These are phyloP conservation scores for Gouania willdenowi DNA, from an alignment of 2,797 vertebrate genomes.

Conservation along the genomic window DNA sequence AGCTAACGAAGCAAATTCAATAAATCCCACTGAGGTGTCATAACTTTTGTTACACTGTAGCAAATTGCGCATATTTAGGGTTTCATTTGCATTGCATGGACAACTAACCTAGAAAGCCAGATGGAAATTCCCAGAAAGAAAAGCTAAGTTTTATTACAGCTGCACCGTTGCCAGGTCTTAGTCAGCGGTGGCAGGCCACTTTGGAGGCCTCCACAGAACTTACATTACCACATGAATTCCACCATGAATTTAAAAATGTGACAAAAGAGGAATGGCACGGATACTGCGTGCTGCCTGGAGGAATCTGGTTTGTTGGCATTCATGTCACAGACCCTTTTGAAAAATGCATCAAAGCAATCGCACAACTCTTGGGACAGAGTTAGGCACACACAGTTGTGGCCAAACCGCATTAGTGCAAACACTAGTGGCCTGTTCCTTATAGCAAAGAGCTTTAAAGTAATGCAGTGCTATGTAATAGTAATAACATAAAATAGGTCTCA, in stretches of 20 bases:
- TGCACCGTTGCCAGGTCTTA: conserved; percentile 30
- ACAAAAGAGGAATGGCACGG: conserved; percentile 46
- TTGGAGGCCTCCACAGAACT: conserved; percentile 31
- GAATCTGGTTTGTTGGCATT: conserved; percentile 58
- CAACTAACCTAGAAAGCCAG: conserved; percentile 9
- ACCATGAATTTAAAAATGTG: conserved; percentile 27
- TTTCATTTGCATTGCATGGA: conserved; percentile 11
- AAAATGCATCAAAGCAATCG: conserved; percentile 74
- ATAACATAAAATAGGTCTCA: conserved; percentile 15
- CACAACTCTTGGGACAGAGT: conserved; percentile 52
- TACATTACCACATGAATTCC: conserved; percentile 39
- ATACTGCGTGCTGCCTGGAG: conserved; percentile 45
- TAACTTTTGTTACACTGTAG: no score
- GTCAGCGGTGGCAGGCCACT: conserved; percentile 38
- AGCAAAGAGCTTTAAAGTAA: conserved; percentile 39
- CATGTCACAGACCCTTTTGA: conserved; percentile 68
- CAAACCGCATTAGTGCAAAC: conserved; percentile 47
- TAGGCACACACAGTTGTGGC: conserved; percentile 66
- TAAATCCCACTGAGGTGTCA: no score
- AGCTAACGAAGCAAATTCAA: no score
- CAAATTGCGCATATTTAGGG: not conserved
- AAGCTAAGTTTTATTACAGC: conserved; percentile 12
- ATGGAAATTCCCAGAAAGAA: conserved; percentile 3
- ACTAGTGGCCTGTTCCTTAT: conserved; percentile 24
- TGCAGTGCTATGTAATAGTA: conserved; percentile 43